Conservation (phyloP, 1,140 invertebrate species). For the Bemisia tabaci region DNA sequence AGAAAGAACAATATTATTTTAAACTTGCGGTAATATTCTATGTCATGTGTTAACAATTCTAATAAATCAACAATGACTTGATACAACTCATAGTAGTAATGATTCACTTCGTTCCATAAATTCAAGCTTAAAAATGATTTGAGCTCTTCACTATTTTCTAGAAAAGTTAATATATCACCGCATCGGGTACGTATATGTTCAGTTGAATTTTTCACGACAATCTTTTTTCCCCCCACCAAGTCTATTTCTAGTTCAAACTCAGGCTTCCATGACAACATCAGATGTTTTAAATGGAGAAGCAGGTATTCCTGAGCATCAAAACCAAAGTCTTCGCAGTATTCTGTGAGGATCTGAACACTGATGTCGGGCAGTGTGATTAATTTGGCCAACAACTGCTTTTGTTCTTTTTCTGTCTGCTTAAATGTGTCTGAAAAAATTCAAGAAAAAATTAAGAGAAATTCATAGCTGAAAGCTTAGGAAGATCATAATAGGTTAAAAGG, state of each 20-base stretch:
- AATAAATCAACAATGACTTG: slow-evolving; percentile 29
- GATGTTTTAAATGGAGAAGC: slow-evolving; percentile 28
- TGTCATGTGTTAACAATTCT: slow-evolving; percentile 19
- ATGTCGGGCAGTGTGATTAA: slow-evolving; percentile 23
- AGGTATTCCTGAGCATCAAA: slow-evolving; percentile 30
- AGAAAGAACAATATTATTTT: slow-evolving; percentile 16
- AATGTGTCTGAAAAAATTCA: slow-evolving; percentile 17
- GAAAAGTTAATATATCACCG: slow-evolving; percentile 1
- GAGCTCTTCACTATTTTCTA: slow-evolving; percentile 21
- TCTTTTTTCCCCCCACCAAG: slow-evolving; percentile 12
- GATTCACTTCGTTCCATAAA: slow-evolving; percentile 26
- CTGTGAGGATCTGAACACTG: slow-evolving; percentile 24
- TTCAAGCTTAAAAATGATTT: slow-evolving; percentile 8
- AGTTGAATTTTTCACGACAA: slow-evolving; percentile 4
- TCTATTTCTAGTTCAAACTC: slow-evolving; percentile 17
- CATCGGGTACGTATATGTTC: slow-evolving; percentile 5
- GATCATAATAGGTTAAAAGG: too few relatives aligned
- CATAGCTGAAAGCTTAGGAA: too few relatives aligned
- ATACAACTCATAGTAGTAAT: slow-evolving; percentile 35
- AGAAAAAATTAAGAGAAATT: too few relatives aligned
- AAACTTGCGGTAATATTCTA: slow-evolving; percentile 12
- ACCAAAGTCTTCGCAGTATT: slow-evolving; percentile 29
- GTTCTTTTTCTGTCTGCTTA: slow-evolving; percentile 23
- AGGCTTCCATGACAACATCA: slow-evolving; percentile 31
- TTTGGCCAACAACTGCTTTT: slow-evolving; percentile 26